Evolutionary conservation across 2,888 invertebrate genomes (phyloP), one percentile per base, ranked within the genome.

Genomic region (Volucella inflata): DNA sequence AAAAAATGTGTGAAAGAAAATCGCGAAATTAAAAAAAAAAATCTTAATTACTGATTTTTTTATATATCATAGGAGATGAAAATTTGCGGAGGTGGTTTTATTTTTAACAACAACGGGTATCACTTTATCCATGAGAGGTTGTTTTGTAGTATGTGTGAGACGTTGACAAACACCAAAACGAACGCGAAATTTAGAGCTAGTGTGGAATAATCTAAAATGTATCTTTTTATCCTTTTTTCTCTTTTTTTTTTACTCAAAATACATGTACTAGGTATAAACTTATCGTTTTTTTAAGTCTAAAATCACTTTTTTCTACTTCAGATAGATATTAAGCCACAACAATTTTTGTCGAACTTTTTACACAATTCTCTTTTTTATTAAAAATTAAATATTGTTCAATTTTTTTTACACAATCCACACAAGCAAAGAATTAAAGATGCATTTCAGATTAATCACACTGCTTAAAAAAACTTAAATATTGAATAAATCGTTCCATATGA

Each of bases 1-100:
- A 85, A 21, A 57, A 82, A 87, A 88, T 87, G 70, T 88, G 87
- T 88, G 74, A 82, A 57, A 40, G 59, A 81, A 83, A 75, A 77
- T 89, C 88, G 88, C 88, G 88, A 89, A 88, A 89, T 87, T 87
- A 81, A 87, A 88, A 87, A 77, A 65, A 53, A 78, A 80, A 64
- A 67, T 55, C 30, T 14, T 36, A n/a, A 46, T n/a, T 48, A 42
- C 10, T 48, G 12, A 17, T 70, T 50, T 55, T 36, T 68, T 60
- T 65, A 65, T 65, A 67, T 51, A 50, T 53, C 30, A 68, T 68
- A 75, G 36, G 21, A 30, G 40, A 70, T 64, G 48, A 78, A 78
- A 78, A 68, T 64, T 70, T 60, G 75, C 59, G 76, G 71, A 67
- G 70, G 51, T 59, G 74, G 75, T 55, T 62, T 72, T 80, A 64